These are phyloP conservation scores for Ambastaia sidthimunki DNA, from an alignment of 2,797 vertebrate genomes.

Conservation along the genomic window DNA sequence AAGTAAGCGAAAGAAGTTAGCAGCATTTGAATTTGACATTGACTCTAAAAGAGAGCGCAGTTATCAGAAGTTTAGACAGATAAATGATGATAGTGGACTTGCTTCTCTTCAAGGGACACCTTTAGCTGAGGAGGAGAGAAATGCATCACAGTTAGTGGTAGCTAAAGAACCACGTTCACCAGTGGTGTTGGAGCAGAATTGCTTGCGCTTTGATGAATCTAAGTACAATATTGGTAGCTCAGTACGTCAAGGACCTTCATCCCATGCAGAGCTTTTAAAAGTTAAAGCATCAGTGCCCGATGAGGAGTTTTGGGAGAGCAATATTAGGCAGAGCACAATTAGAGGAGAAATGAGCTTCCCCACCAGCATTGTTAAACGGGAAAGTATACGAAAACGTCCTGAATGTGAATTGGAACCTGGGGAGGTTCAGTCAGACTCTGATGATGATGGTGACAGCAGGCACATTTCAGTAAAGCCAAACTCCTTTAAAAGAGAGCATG, in stretches of 20 bases:
- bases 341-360: conserved; percentile 89
- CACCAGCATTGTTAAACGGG: conserved; percentile 86
- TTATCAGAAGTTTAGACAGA: conserved; percentile 84
- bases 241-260: conserved; percentile 78
- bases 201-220: conserved; percentile 79
- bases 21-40: conserved; percentile 86
- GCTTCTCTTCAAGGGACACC: conserved; percentile 79
- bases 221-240: conserved; percentile 85
- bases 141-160: conserved; percentile 74
- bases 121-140: conserved; percentile 85
- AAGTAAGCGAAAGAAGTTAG: conserved; percentile 89
- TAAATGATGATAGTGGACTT: conserved; percentile 85
- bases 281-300: conserved; percentile 85
- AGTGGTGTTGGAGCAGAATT: conserved; percentile 81
- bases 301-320: conserved; percentile 87
- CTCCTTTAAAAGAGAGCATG: conserved; percentile 88
- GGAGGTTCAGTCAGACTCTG: conserved; percentile 96
- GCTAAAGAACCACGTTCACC: conserved; percentile 84
- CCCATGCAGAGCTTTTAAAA: conserved; percentile 85
- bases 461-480: conserved; percentile 84
- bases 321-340: conserved; percentile 83
- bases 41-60: conserved; percentile 85
- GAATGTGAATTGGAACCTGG: conserved; percentile 93
- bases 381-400: conserved; percentile 85
- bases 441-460: conserved; percentile 89